These are phyloP conservation scores for Acipenser oxyrinchus DNA, from an alignment of 2,797 vertebrate genomes.

Conservation along the genomic window DNA sequence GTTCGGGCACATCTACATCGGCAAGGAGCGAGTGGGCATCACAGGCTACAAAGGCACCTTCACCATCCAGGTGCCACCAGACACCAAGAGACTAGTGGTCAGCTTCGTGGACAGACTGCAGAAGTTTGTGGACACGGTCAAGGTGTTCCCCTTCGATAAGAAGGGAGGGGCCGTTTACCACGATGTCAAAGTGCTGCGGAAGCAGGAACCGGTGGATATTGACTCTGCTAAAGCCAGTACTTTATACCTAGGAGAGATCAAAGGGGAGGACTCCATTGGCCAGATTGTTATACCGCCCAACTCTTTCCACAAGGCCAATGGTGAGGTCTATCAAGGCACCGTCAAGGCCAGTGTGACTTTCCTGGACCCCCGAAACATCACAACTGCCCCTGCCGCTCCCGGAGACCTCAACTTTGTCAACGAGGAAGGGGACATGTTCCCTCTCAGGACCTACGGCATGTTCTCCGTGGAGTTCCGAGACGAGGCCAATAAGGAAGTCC, in stretches of 20 bases:
- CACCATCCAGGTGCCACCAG: conserved; percentile 73
- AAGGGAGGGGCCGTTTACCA: conserved; percentile 81
- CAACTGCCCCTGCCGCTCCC: conserved; percentile 67
- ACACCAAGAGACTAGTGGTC: conserved; percentile 73
- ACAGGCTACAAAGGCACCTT: conserved; percentile 89
- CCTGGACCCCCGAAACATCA: conserved; percentile 83
- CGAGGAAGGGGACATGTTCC: conserved; percentile 74
- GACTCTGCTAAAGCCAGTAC: conserved; percentile 60
- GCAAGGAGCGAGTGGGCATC: conserved; percentile 73
- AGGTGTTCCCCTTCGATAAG: conserved; percentile 82
- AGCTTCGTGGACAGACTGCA: conserved; percentile 79
- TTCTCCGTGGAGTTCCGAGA: conserved; percentile 88
- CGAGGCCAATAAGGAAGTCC: conserved; percentile 52
- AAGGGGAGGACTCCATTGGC: conserved; percentile 67
- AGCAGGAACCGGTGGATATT: conserved; percentile 66
- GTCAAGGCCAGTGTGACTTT: conserved; percentile 91
- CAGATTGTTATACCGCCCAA: conserved; percentile 79
- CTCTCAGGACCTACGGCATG: conserved; percentile 91
- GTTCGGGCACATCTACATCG: conserved; percentile 82
- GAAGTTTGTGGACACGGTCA: conserved; percentile 74
- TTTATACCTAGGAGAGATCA: conserved; percentile 70
- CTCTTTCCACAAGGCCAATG: conserved; percentile 66
- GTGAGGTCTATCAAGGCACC: conserved; percentile 70
- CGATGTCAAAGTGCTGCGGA: conserved; percentile 81
- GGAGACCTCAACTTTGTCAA: conserved; percentile 85